Evolutionary conservation across 2,797 vertebrate species (phyloP).

Genomic region (Megaceryle alcyon): DNA sequence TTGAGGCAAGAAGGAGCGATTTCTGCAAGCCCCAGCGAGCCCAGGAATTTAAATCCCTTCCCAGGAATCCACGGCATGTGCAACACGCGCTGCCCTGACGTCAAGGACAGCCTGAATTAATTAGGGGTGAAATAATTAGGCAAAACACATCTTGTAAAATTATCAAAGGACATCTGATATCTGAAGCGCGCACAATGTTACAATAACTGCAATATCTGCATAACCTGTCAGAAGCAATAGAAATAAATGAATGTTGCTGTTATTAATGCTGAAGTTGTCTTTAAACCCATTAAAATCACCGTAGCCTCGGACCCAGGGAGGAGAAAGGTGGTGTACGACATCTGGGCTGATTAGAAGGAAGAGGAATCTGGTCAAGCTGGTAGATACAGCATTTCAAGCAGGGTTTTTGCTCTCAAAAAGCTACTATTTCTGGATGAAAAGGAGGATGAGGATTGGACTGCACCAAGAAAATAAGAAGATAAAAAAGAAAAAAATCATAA

Average conservation of each 20-base stretch:
- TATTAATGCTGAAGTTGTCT: constrained; percentile 39
- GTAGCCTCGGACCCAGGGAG: background rate
- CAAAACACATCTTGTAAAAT: constrained; percentile 52
- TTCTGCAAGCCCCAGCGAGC: constrained; percentile 12
- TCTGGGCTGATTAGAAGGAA: background rate
- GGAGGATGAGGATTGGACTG: background rate
- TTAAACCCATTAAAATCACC: constrained; percentile 41
- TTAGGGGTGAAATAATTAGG: constrained; percentile 39
- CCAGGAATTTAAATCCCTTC: constrained; percentile 14
- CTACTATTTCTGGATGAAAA: constrained; percentile 4
- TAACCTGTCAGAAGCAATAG: constrained; percentile 47
- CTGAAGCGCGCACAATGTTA: background rate
- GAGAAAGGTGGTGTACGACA: constrained; percentile 20
- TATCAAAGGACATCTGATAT: constrained; percentile 36
- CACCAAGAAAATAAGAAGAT: background rate
- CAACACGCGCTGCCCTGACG: accelerated
- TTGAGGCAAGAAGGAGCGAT: background rate
- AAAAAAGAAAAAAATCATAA: too few species aligned
- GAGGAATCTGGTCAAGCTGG: constrained; percentile 49
- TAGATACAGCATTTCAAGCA: constrained; percentile 11
- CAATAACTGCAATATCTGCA: constrained; percentile 30
- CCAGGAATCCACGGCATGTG: background rate
- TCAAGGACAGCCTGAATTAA: constrained; percentile 15
- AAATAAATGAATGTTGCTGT: background rate
- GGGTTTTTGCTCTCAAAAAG: constrained; percentile 33